These are phyloP conservation scores for Agrilus planipennis DNA, from an alignment of 1,140 invertebrate species.

Conservation along the genomic window DNA sequence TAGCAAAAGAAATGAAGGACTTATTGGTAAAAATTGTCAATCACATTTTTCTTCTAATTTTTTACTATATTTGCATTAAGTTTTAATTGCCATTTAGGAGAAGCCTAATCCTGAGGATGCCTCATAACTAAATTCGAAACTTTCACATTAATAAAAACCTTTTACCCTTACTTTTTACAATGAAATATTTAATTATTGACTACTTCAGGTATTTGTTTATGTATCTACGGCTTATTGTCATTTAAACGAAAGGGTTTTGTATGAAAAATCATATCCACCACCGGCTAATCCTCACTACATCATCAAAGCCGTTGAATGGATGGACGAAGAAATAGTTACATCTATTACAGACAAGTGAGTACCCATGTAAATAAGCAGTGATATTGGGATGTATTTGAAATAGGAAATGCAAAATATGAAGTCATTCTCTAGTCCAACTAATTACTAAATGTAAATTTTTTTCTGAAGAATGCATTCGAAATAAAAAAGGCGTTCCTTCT, in stretches of 20 bases:
- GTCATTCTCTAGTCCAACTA: no score
- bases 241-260: constrained; percentile 45
- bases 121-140: neutral
- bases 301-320: constrained; percentile 65
- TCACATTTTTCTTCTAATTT: neutral
- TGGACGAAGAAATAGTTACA: constrained; percentile 44
- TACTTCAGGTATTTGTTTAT: neutral
- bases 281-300: constrained; percentile 51
- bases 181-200: neutral
- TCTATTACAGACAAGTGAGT: neutral
- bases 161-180: constrained; percentile 1
- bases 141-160: constrained; percentile 8
- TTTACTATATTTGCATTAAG: neutral
- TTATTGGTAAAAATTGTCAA: constrained; percentile 22
- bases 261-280: constrained; percentile 55
- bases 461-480: no score
- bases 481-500: no score
- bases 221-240: neutral
- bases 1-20: constrained; percentile 45
- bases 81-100: neutral
- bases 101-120: neutral
- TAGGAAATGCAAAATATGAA: no score
- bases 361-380: neutral
- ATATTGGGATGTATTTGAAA: no score
- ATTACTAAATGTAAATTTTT: no score